Evolutionary conservation across 2,888 invertebrate species (phyloP).

Genomic region (Caenorhabditis uteleia): DNA sequence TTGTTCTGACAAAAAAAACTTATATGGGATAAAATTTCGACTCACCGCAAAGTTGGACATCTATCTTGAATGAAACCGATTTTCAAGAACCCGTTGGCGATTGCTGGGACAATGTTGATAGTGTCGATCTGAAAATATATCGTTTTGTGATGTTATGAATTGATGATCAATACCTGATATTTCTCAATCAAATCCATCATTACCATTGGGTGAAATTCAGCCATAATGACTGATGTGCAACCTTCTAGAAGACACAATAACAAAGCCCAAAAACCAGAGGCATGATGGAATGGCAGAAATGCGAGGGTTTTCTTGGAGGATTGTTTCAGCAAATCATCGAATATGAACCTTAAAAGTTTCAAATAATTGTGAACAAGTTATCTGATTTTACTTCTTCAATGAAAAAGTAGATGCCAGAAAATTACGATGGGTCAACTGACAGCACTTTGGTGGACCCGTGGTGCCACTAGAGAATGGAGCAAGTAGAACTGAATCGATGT

Average conservation of each 20-base stretch:
- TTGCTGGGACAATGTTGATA: conserved; percentile 61
- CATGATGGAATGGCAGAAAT: conserved; percentile 64
- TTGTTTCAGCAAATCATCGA: conserved; percentile 32
- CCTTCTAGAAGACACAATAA: conserved; percentile 60
- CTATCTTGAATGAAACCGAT: conserved; percentile 24
- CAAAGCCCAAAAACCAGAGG: conserved; percentile 64
- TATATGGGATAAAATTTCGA: neutral
- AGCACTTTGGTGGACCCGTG: conserved; percentile 60
- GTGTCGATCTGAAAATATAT: conserved; percentile 39
- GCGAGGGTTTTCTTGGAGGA: conserved; percentile 51
- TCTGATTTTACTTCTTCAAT: conserved; percentile 50
- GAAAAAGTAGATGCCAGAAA: conserved; percentile 56
- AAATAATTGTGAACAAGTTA: neutral
- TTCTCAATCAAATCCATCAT: conserved; percentile 59
- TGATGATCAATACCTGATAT: conserved; percentile 46
- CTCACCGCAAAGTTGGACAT: conserved; percentile 19
- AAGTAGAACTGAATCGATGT: conserved; percentile 37
- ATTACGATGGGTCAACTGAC: conserved; percentile 61
- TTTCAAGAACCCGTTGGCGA: conserved; percentile 34
- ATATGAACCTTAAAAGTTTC: conserved; percentile 39
- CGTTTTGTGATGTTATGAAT: neutral
- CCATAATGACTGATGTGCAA: conserved; percentile 58
- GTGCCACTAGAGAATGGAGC: conserved; percentile 63
- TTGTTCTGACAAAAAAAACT: conserved; percentile 29
- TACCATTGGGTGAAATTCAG: conserved; percentile 53